Conservation (phyloP, 2,888 invertebrate species). For the Phasia obesa region DNA sequence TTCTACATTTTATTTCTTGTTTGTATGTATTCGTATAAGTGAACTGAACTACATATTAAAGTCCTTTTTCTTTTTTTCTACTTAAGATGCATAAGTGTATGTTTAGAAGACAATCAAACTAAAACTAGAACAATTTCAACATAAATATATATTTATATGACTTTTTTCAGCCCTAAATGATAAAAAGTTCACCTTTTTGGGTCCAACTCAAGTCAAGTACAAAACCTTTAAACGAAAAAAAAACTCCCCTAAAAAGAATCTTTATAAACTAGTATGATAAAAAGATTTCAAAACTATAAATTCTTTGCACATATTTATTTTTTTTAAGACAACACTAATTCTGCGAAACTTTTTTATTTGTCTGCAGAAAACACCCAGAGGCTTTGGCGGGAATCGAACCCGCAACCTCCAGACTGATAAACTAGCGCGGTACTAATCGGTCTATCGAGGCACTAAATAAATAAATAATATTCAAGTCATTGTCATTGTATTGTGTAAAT, state of each 20-base stretch:
- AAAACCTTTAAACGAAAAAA: conserved; percentile 13
- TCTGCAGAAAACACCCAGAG: too few relatives aligned
- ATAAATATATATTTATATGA: conserved; percentile 4
- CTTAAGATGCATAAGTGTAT: conserved; percentile 28
- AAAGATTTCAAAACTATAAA: conserved; percentile 10
- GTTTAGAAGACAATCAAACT: conserved; percentile 19
- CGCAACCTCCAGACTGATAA: too few relatives aligned
- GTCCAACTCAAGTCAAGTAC: conserved; percentile 32
- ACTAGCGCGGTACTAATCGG: too few relatives aligned
- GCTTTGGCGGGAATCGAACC: too few relatives aligned
- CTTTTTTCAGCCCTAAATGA: conserved; percentile 1
- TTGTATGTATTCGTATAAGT: conserved; percentile 4
- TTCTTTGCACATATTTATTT: not conserved
- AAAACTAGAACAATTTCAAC: conserved; percentile 31
- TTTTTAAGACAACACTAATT: too few relatives aligned
- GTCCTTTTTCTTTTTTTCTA: conserved; percentile 6
- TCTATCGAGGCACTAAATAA: too few relatives aligned
- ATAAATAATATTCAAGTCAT: too few relatives aligned
- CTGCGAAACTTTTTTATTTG: too few relatives aligned
- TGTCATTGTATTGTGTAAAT: too few relatives aligned
- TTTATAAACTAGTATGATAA: not conserved
- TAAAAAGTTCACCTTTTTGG: conserved; percentile 5
- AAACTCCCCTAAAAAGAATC: too few relatives aligned
- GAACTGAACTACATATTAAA: conserved; percentile 17
- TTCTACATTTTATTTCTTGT: not conserved